Conservation (phyloP, 2,797 vertebrate genomes). For the Notolepis coatsorum region DNA sequence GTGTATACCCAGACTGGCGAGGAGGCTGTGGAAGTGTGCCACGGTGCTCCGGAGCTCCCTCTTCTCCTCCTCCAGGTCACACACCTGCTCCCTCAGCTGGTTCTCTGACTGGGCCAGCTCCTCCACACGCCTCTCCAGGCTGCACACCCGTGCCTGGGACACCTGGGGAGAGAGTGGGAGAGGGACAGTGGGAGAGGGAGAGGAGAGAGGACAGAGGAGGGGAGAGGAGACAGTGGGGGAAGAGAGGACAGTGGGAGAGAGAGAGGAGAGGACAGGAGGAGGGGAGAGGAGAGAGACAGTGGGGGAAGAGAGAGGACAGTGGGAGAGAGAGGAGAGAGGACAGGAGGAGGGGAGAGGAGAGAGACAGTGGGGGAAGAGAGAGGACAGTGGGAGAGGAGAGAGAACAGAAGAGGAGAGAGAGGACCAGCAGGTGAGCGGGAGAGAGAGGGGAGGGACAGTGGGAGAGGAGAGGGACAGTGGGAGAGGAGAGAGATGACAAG, state of each 20-base stretch:
- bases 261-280: too few relatives aligned
- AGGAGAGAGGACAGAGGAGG: not conserved
- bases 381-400: too few relatives aligned
- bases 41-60: slow-evolving; percentile 81
- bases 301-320: too few relatives aligned
- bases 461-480: not conserved
- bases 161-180: slow-evolving; percentile 73
- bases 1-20: slow-evolving; percentile 52
- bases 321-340: too few relatives aligned
- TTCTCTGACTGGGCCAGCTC: slow-evolving; percentile 71
- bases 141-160: slow-evolving; percentile 87
- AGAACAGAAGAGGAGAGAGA: too few relatives aligned
- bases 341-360: too few relatives aligned
- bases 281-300: too few relatives aligned
- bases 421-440: not conserved
- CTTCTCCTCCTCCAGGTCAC: slow-evolving; percentile 86
- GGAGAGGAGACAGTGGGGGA: not conserved
- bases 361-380: too few relatives aligned
- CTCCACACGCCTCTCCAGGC: slow-evolving; percentile 80
- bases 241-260: not conserved
- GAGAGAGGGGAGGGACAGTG: slow-evolving; percentile 15
- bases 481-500: too few relatives aligned
- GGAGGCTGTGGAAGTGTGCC: slow-evolving; percentile 72
- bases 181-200: not conserved
- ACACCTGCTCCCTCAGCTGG: slow-evolving; percentile 83